Percentiles rank a stretch among this genome's conserved stretches.
These are phyloP conservation scores for Callocephalon fimbriatum DNA, from an alignment of 2,113 vertebrate species.

Conservation along the genomic window DNA sequence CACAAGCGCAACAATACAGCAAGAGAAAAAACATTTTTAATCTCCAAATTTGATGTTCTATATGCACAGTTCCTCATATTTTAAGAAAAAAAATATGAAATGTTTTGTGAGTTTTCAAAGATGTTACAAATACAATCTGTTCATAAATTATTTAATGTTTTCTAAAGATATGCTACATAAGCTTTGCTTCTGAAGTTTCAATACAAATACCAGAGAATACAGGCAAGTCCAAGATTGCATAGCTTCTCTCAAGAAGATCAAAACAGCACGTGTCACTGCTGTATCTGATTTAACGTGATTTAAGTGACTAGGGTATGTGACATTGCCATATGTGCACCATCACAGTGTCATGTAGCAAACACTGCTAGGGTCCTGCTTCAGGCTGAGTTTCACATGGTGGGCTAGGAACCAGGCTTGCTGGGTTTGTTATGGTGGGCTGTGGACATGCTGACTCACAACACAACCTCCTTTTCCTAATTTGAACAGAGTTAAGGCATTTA, in stretches of 20 bases:
- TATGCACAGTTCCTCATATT: background rate
- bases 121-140: background rate
- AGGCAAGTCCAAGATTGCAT: background rate
- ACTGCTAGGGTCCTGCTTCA: background rate
- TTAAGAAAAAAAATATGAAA: background rate
- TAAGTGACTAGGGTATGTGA: background rate
- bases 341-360: background rate
- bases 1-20: background rate
- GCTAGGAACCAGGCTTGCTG: background rate
- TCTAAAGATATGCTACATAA: background rate
- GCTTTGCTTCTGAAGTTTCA: background rate
- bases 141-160: background rate
- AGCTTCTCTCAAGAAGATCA: background rate
- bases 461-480: background rate
- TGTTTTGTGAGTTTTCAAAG: background rate
- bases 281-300: background rate
- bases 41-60: background rate
- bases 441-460: rapidly evolving
- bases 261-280: background rate
- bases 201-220: background rate
- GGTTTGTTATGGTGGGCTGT: background rate
- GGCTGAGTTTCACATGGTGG: background rate
- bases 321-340: rapidly evolving
- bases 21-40: background rate
- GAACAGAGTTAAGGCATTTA: background rate